Evolutionary conservation across 2,888 invertebrate genomes (phyloP).

Genomic region (Agrochola circellaris): DNA sequence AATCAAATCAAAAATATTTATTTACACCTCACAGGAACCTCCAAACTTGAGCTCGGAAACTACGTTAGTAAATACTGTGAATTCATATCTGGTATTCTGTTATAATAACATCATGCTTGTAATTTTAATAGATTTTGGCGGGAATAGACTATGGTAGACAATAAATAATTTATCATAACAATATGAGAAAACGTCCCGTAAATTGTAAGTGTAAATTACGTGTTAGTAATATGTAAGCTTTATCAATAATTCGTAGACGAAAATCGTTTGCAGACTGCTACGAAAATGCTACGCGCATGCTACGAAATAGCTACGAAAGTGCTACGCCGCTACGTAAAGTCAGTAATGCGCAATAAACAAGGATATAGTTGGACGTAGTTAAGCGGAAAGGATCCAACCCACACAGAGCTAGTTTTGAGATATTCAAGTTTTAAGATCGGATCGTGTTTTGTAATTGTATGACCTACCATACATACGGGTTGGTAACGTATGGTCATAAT

Average conservation of each 20-base stretch:
- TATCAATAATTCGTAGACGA: neutral
- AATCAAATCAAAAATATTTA: neutral
- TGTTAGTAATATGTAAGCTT: neutral
- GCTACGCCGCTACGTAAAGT: constrained; percentile 14
- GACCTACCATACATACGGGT: no score
- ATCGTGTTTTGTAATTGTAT: no score
- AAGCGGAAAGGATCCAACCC: no score
- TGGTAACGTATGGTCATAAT: no score
- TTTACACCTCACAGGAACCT: constrained; percentile 26
- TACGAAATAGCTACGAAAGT: constrained; percentile 22
- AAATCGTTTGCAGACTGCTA: constrained; percentile 13
- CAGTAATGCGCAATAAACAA: no score
- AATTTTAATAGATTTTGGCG: neutral
- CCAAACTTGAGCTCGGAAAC: constrained; percentile 40
- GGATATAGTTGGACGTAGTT: no score
- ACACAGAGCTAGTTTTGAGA: no score
- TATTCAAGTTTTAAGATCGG: no score
- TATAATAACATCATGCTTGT: constrained; percentile 1
- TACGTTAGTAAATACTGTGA: constrained; percentile 1
- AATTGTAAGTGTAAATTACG: neutral
- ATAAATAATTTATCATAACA: neutral
- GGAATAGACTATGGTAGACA: neutral
- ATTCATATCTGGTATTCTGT: constrained; percentile 6
- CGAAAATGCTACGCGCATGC: constrained; percentile 17
- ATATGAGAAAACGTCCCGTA: neutral